Evolutionary conservation across 2,888 invertebrate genomes (phyloP).

Genomic region (Dorcus parallelipipedus): DNA sequence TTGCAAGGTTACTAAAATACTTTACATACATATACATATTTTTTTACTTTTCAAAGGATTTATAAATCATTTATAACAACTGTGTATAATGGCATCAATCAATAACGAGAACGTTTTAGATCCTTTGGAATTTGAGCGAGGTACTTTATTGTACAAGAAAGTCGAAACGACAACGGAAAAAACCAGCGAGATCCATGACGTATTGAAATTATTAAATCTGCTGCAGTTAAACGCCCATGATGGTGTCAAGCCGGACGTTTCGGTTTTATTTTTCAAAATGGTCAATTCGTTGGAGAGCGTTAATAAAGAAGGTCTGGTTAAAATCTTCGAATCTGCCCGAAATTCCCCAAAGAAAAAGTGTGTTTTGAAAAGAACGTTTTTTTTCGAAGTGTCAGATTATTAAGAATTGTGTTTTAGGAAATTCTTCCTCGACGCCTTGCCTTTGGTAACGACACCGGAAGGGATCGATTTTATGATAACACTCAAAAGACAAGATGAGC

Average conservation of each 20-base stretch:
- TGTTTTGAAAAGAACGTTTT: not conserved
- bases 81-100: not conserved
- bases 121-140: conserved; percentile 15
- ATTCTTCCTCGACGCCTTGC: conserved; percentile 27
- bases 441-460: conserved; percentile 21
- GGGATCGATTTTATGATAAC: conserved; percentile 25
- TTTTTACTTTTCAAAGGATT: no score
- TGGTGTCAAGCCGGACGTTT: conserved; percentile 24
- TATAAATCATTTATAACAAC: no score
- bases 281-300: conserved; percentile 19
- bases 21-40: no score
- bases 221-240: conserved; percentile 22
- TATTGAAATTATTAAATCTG: conserved; percentile 13
- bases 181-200: conserved; percentile 2
- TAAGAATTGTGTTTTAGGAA: conserved; percentile 16
- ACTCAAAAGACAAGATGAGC: conserved; percentile 18
- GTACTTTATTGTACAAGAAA: conserved; percentile 21
- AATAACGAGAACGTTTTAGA: conserved; percentile 9
- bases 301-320: conserved; percentile 9
- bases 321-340: conserved; percentile 16
- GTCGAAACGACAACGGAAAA: not conserved
- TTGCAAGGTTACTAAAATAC: no score
- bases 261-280: conserved; percentile 23
- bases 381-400: conserved; percentile 1
- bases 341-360: conserved; percentile 22